Evolutionary conservation across 2,797 vertebrate genomes (phyloP).

Genomic region (Sphenodon punctatus): DNA sequence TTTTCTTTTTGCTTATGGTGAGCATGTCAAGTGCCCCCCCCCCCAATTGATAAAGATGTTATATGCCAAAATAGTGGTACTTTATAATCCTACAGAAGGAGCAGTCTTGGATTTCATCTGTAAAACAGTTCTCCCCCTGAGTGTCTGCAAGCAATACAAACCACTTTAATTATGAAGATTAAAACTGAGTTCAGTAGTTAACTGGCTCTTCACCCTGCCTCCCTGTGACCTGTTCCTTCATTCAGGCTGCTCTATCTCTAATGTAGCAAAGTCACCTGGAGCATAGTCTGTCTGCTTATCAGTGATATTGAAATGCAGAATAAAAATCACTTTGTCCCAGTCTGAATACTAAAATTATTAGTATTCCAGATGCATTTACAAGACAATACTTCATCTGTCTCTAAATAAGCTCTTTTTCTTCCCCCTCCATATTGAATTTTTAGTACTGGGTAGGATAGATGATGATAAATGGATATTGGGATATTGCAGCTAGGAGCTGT

Average conservation of each 20-base stretch:
- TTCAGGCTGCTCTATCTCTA: neutral
- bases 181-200: neutral
- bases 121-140: neutral
- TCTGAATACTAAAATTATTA: neutral
- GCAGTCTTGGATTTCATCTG: neutral
- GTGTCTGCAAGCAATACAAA: neutral
- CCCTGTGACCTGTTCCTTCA: no score
- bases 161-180: neutral
- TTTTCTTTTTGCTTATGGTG: neutral
- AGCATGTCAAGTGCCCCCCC: neutral
- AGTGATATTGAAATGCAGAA: neutral
- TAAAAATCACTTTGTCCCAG: neutral
- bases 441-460: rapidly evolving
- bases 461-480: neutral
- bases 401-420: rapidly evolving
- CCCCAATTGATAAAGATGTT: neutral
- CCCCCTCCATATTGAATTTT: neutral
- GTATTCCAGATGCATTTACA: neutral
- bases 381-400: neutral
- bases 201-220: no score
- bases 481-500: neutral
- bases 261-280: neutral
- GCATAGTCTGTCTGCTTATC: neutral
- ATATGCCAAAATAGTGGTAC: neutral
- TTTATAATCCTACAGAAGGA: neutral